Evolutionary conservation across 2,888 invertebrate genomes (phyloP).

Genomic region (Philhelius pedissequus): DNA sequence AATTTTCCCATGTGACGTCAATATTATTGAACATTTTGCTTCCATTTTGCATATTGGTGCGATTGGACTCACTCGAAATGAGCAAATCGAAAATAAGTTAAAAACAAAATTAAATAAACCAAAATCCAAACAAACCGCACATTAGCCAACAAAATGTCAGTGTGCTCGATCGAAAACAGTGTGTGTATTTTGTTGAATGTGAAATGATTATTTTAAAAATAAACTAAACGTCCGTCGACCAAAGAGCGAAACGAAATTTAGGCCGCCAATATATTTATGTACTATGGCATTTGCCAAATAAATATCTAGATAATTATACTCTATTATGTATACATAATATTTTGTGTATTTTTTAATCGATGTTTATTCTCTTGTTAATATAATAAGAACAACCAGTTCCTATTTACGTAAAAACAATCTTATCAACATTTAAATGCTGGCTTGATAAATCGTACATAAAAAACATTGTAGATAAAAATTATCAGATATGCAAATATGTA

Average conservation of each 20-base stretch:
- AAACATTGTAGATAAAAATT: not conserved
- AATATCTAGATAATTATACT: not conserved
- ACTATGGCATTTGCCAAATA: slow-evolving; percentile 48
- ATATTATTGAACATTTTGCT: slow-evolving; percentile 28
- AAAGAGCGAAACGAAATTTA: slow-evolving; percentile 58
- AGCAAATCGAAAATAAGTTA: not conserved
- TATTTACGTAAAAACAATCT: too few species aligned
- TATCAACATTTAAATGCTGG: too few species aligned
- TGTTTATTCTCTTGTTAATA: slow-evolving; percentile 53
- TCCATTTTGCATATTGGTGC: slow-evolving; percentile 3
- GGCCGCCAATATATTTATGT: slow-evolving; percentile 50
- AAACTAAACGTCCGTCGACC: slow-evolving; percentile 67
- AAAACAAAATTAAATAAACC: not conserved
- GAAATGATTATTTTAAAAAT: slow-evolving; percentile 66
- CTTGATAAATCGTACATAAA: not conserved
- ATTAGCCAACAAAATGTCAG: slow-evolving; percentile 47
- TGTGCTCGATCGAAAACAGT: slow-evolving; percentile 47
- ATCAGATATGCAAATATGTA: too few species aligned
- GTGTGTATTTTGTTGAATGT: slow-evolving; percentile 48
- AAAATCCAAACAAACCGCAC: slow-evolving; percentile 13
- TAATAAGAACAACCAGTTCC: slow-evolving; percentile 20
- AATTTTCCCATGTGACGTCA: slow-evolving; percentile 66
- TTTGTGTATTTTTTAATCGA: slow-evolving; percentile 42
- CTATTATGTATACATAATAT: not conserved
- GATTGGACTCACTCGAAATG: not conserved